A percentile compares a stretch with the other conserved stretches of the same genome.
These are phyloP conservation scores for Syrista parreyssii DNA, from an alignment of 2,888 invertebrate species.

Conservation along the genomic window DNA sequence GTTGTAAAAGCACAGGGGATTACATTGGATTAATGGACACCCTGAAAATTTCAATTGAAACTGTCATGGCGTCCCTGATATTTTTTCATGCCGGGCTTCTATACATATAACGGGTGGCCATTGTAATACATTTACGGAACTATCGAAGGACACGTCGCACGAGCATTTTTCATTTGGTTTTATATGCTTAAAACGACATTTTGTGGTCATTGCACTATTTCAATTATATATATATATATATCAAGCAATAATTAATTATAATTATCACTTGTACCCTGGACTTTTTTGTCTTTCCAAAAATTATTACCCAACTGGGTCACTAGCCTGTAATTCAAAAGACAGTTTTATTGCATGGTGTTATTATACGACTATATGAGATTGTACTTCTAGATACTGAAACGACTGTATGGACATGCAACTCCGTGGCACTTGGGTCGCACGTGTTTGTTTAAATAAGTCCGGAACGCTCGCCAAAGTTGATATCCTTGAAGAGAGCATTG, in stretches of 20 bases:
- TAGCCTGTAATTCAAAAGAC: background rate
- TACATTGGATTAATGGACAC: background rate
- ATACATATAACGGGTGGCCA: background rate
- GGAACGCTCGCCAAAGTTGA: constrained; percentile 35
- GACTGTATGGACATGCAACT: background rate
- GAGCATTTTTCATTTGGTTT: background rate
- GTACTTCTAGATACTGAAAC: background rate
- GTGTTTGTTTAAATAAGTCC: constrained; percentile 4
- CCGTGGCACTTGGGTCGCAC: background rate
- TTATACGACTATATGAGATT: background rate
- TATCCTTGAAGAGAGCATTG: constrained; percentile 62
- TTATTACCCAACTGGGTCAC: background rate
- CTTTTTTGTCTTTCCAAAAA: background rate
- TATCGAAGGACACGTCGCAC: background rate
- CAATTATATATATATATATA: background rate
- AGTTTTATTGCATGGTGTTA: background rate
- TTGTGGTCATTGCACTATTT: background rate
- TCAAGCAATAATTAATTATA: background rate
- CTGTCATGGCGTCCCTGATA: background rate
- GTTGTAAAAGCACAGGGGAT: background rate
- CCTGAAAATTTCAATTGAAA: background rate
- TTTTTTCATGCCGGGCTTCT: background rate
- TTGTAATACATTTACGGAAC: background rate
- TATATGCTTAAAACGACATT: background rate
- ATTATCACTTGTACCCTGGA: background rate